Conservation (phyloP, 2,113 vertebrate genomes). For the Ageneiosus marmoratus region DNA sequence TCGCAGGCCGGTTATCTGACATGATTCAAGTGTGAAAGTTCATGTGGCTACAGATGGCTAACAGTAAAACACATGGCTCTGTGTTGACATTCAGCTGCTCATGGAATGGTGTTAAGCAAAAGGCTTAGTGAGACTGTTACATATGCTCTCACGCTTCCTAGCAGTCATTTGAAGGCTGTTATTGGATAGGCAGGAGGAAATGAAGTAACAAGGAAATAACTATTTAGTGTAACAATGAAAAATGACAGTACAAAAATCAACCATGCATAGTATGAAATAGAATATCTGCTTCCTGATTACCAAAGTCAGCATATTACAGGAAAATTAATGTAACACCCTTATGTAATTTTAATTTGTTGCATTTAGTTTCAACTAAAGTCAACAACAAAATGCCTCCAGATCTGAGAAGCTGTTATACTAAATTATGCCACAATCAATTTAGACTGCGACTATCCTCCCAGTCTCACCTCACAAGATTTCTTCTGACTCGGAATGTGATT, state of each 20-base stretch:
- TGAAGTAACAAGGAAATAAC: background rate
- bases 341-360: background rate
- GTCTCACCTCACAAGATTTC: background rate
- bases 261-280: background rate
- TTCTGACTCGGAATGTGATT: background rate
- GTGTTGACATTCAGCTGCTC: constrained; percentile 55
- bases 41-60: background rate
- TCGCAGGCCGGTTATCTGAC: background rate
- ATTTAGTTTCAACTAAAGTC: background rate
- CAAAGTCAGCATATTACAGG: too few species aligned
- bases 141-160: constrained; percentile 36
- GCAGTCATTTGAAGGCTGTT: background rate
- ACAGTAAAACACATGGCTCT: constrained; percentile 8
- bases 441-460: background rate
- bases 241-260: background rate
- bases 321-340: background rate
- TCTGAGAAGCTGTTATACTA: background rate
- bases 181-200: background rate
- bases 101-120: constrained; percentile 53
- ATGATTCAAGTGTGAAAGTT: background rate
- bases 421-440: background rate
- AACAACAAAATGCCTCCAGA: background rate
- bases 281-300: background rate
- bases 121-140: constrained; percentile 42
- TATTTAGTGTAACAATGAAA: background rate